phyloP scores from a whole-genome alignment of 2,113 vertebrate genomes.

The Alectura lathami region DNA sequence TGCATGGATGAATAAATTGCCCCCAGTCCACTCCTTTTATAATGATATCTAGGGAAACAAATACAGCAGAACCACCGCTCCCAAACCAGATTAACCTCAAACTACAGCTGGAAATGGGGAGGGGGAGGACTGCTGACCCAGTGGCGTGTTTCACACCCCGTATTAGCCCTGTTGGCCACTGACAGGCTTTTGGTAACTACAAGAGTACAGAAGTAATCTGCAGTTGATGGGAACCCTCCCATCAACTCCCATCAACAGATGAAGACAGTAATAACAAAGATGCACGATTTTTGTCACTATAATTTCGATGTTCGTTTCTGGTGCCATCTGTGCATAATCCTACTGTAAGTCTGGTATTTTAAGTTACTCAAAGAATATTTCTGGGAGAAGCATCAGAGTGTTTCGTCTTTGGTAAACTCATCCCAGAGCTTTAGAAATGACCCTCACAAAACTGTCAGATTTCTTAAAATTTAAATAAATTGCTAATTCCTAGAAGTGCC shows the following conservation, averaged over 20 bases:
- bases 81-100: background rate
- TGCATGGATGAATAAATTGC: background rate
- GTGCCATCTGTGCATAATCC: background rate
- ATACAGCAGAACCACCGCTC: background rate
- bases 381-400: background rate
- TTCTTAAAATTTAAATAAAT: constrained; percentile 57
- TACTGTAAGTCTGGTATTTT: background rate
- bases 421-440: background rate
- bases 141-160: background rate
- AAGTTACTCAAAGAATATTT: background rate
- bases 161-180: background rate
- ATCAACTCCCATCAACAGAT: too few species aligned
- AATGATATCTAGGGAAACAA: constrained; percentile 7
- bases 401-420: background rate
- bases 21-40: background rate
- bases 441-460: background rate
- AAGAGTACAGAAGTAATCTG: background rate
- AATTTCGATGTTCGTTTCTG: background rate
- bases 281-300: background rate
- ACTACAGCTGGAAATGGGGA: background rate
- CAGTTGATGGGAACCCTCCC: background rate
- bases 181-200: background rate
- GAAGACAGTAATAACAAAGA: background rate
- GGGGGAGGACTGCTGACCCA: background rate
- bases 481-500: constrained; percentile 15